Conservation (phyloP, 2,888 invertebrate species). For the Pheosia gnoma region DNA sequence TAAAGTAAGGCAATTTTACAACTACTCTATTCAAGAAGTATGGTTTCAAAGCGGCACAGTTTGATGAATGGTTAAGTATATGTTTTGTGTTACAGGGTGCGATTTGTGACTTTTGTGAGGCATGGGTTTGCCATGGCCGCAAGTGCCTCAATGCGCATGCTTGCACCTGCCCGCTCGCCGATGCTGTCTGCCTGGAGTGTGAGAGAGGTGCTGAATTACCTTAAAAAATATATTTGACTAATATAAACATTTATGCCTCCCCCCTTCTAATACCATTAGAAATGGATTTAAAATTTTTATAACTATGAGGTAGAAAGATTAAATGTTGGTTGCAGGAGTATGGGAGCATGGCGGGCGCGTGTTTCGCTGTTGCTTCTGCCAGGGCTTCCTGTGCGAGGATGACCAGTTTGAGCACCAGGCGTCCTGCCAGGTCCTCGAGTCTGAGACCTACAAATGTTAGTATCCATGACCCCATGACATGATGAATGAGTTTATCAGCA, state of each 20-base stretch:
- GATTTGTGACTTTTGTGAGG: conserved; percentile 98
- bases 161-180: conserved; percentile 94
- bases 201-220: conserved; percentile 85
- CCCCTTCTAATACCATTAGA: too few species aligned
- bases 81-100: conserved; percentile 88
- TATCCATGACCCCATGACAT: neutral
- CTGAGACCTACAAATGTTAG: conserved; percentile 97
- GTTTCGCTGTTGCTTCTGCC: conserved; percentile 96
- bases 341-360: conserved; percentile 98
- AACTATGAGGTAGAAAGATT: neutral
- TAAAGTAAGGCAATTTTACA: too few species aligned
- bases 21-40: too few species aligned
- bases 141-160: conserved; percentile 96
- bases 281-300: too few species aligned
- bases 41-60: too few species aligned
- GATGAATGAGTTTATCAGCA: too few species aligned
- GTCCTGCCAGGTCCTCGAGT: conserved; percentile 96
- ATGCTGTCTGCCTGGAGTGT: conserved; percentile 96
- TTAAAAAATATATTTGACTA: too few species aligned
- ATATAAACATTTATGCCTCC: too few species aligned
- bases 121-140: conserved; percentile 98
- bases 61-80: too few species aligned
- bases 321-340: conserved; percentile 80
- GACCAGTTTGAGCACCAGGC: conserved; percentile 99
- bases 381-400: conserved; percentile 95